Evolutionary conservation across 2,797 vertebrate species (phyloP), one percentile per base, ranked within the genome.

Genomic region (Chrosomus eos): DNA sequence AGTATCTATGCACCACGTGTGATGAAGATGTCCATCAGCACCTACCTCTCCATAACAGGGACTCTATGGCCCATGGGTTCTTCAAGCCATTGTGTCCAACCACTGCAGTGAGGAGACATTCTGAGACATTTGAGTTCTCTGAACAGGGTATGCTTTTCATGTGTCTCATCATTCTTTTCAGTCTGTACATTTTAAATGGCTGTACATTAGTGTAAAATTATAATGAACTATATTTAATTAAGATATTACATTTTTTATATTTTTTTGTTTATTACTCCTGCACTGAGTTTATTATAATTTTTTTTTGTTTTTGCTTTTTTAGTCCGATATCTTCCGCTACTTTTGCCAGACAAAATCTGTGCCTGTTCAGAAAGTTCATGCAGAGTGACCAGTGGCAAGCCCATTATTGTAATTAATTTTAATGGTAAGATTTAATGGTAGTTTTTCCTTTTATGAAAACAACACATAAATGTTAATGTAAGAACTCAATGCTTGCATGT

Each of bases 271-370:
- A 68, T 68, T 3, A 68, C 38, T 38, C 31, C 7, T 67, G 21
- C 5, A 4, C 16, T 7, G 31, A 68, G 33, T 68, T 36, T 36
- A 21, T 36, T 38, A 67, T 33, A 1, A 36, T 40, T 40, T 40
- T n/a, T n/a, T 28, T 48, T 48, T 48, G 13, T 1, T 70, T 70
- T 40, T 71, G 2, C 2, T 13, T 62, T 62, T 62, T 14, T 62
- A 71, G 36, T 71, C 21, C 36, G 36, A 71, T 43, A 40, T 43
- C 36, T 40, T 23, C 23, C 68, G 1, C 36, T 71, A 40, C 36
- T 26, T 71, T 71, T 43, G 68, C 68, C 68, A 40, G 36, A 43
- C 38, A 71, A 71, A 71, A 71, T 71, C 9, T 43, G 68, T 71
- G 38, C 38, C 19, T 71, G 38, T 43, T 43, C 36, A 71, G 36